Percentiles rank a stretch among this genome's conserved stretches.
Conservation (phyloP, 2,113 vertebrate genomes). For the Menura novaehollandiae region DNA sequence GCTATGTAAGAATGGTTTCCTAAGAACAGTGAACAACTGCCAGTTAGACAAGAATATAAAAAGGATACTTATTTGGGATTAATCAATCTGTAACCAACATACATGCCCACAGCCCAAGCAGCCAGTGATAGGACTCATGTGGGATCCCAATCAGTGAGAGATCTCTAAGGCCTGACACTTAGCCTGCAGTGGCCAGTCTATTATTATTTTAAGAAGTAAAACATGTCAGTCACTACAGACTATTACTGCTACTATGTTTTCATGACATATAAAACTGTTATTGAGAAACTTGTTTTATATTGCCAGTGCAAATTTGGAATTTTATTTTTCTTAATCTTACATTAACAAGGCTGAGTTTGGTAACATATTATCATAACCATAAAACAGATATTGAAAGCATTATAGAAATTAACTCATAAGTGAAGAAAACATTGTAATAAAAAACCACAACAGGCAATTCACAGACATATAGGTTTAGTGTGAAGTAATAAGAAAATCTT, state of each 20-base stretch:
- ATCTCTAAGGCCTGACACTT: background rate
- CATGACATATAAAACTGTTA: background rate
- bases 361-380: conserved; percentile 1
- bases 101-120: background rate
- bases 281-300: conserved; percentile 3
- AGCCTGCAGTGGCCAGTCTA: background rate
- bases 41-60: background rate
- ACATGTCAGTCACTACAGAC: background rate
- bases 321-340: conserved; percentile 56
- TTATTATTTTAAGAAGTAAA: background rate
- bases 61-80: background rate
- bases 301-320: conserved; percentile 36
- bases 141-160: background rate
- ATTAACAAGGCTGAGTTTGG: background rate
- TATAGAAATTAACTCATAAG: background rate
- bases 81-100: background rate
- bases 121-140: background rate
- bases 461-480: background rate
- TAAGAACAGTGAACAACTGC: background rate
- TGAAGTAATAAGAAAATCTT: background rate
- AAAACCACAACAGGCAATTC: background rate
- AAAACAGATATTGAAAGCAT: background rate
- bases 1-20: background rate
- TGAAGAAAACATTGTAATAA: background rate
- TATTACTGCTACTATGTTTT: background rate